Conservation (phyloP, 2,888 invertebrate genomes). For the Synergus laeviventris region DNA sequence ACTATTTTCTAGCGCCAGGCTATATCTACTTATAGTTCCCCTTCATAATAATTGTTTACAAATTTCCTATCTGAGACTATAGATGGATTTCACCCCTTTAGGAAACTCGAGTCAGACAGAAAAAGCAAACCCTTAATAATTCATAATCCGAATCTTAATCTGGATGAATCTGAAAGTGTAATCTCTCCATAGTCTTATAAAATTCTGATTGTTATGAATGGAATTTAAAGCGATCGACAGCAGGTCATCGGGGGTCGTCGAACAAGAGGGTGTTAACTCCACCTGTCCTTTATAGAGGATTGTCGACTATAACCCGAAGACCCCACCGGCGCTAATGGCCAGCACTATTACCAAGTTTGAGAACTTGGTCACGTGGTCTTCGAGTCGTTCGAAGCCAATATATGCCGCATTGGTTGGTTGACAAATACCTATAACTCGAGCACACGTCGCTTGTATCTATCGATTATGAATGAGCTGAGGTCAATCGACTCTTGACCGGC, state of each 20-base stretch:
- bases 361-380: constrained; percentile 56
- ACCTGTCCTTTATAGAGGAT: constrained; percentile 65
- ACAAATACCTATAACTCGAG: constrained; percentile 33
- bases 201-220: not conserved
- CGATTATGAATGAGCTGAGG: constrained; percentile 64
- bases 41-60: constrained; percentile 15
- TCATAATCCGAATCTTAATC: not conserved
- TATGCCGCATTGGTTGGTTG: constrained; percentile 15
- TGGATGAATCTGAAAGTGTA: not conserved
- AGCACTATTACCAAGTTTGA: constrained; percentile 67
- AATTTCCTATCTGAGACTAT: constrained; percentile 3
- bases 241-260: constrained; percentile 19
- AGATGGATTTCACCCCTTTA: constrained; percentile 4
- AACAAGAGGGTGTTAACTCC: constrained; percentile 66
- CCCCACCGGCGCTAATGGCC: constrained; percentile 66
- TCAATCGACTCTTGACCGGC: constrained; percentile 68
- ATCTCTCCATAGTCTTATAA: too few species aligned
- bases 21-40: constrained; percentile 15
- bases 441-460: constrained; percentile 56
- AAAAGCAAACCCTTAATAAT: not conserved
- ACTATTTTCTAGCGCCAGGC: not conserved
- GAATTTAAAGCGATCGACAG: constrained; percentile 14
- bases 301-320: constrained; percentile 57
- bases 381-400: constrained; percentile 11
- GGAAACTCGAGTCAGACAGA: not conserved